Evolutionary conservation across 2,113 vertebrate genomes (phyloP), one percentile per base, ranked within the genome.

Genomic region (Chaetops frenatus): DNA sequence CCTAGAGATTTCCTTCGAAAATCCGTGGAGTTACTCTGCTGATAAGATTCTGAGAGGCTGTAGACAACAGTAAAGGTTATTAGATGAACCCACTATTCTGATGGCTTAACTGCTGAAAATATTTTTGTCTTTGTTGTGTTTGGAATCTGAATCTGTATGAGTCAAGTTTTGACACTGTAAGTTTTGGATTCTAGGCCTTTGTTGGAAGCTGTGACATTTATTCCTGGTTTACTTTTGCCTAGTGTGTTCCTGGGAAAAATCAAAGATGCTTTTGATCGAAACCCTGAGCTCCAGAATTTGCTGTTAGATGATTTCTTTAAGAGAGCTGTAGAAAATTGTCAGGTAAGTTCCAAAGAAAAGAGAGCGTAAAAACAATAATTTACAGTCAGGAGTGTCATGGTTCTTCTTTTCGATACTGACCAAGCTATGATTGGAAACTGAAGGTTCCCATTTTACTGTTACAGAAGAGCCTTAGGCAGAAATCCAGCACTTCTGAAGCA

Each of bases 231-330:
- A 48, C 18, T 92, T 70, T 51, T 93, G 16, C 29, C 45, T 91
- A 99, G 99, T 65, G 99, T 99, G 20, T 99, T 99, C 97, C 97
- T 99, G 86, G 99, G 99, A 33, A 99, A 99, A 97, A 99, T 99
- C 96, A 99, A 99, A 95, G 99, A 99, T 47, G 99, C 99, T 1
- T 99, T 99, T 87, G 99, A 99, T 94, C 94, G 98, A 40, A 98
- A 99, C 79, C 88, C 98, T 1, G 96, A 98, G 8, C 98, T 99
- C 77, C 98, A 99, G 98, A 99, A 98, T 93, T 96, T 99, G 47
- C 97, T 99, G 65, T 92, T 99, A 56, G 99, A 99, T 85, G 91
- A 89, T 83, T 99, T 99, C 97, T 99, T 99, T 95, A 99, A 97
- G 94, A 97, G 94, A 1, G 99, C 98, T 33, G 98, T 99, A 81